Evolutionary conservation across 2,113 vertebrate genomes (phyloP).

Genomic region (Micromys minutus): DNA sequence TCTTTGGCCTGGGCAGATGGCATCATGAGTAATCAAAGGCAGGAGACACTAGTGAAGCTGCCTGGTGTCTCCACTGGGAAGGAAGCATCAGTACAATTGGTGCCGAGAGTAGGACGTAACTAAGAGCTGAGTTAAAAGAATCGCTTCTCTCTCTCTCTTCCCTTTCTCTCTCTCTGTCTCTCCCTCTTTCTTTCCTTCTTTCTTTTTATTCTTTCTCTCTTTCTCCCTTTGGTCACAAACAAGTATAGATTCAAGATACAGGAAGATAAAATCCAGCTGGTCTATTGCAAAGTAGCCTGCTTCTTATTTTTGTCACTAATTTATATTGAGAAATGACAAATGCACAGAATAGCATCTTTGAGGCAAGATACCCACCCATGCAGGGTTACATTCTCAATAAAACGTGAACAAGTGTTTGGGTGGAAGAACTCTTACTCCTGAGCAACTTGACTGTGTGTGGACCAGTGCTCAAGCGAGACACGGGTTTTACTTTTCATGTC

Average conservation of each 20-base stretch:
- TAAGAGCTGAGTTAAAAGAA: conserved; percentile 19
- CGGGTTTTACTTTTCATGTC: background rate
- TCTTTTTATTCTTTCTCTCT: no score
- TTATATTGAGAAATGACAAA: conserved; percentile 3
- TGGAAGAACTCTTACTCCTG: background rate
- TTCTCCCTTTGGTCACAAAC: no score
- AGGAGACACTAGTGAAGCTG: background rate
- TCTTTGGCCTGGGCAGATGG: background rate
- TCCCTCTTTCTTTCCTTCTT: no score
- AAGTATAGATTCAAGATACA: conserved; percentile 7
- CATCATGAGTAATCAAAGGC: background rate
- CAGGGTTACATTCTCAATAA: background rate
- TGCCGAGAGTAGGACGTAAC: conserved; percentile 2
- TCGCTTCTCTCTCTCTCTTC: background rate
- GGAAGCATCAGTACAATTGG: background rate
- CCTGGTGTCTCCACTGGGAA: background rate
- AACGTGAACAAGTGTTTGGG: background rate
- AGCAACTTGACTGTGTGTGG: rapidly evolving
- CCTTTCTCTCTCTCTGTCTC: background rate
- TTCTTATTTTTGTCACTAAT: conserved; percentile 52
- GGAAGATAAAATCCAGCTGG: conserved; percentile 48
- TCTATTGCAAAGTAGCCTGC: background rate
- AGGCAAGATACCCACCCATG: background rate
- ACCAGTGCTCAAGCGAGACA: rapidly evolving
- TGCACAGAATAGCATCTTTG: background rate